These are phyloP conservation scores for Cloeon dipterum DNA, from an alignment of 2,888 invertebrate genomes.

Conservation along the genomic window DNA sequence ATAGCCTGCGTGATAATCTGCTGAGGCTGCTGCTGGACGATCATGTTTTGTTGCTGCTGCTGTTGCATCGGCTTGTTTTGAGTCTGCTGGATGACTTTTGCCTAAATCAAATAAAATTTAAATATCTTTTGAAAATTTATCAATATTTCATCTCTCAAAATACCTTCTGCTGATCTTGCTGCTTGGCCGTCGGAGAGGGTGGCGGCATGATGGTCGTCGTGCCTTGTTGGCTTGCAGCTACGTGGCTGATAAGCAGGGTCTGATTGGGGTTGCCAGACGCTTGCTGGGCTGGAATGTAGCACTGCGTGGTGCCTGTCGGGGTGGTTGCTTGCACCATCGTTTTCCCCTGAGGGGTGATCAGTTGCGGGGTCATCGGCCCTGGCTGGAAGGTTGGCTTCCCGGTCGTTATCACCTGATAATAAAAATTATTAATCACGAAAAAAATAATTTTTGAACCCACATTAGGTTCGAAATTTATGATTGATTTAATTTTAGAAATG, in stretches of 20 bases:
- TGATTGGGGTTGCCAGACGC: no score
- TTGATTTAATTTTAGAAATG: no score
- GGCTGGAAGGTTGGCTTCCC: constrained; percentile 62
- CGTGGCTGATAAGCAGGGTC: constrained; percentile 20
- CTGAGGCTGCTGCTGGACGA: not conserved
- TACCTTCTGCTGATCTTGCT: constrained; percentile 42
- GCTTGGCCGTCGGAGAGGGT: constrained; percentile 25
- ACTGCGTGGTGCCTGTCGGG: constrained; percentile 32
- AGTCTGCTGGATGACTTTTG: no score
- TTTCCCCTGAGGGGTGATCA: constrained; percentile 50
- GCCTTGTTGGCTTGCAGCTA: constrained; percentile 49
- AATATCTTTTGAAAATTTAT: no score
- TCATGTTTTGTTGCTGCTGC: no score
- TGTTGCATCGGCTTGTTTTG: no score
- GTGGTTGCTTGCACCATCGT: constrained; percentile 40
- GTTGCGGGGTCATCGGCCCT: constrained; percentile 54
- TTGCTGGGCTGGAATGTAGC: constrained; percentile 60
- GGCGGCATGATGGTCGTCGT: constrained; percentile 38
- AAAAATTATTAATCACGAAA: not conserved
- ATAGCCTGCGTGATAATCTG: no score
- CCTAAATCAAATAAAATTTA: constrained; percentile 15
- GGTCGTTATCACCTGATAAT: constrained; percentile 47
- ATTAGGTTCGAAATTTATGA: no score
- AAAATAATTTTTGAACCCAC: no score
- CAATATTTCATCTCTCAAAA: constrained; percentile 18